A percentile compares a stretch with the other conserved stretches of the same genome.
Evolutionary conservation across 2,797 vertebrate species (phyloP).

Genomic region (Enteromius unitaeniatus): DNA sequence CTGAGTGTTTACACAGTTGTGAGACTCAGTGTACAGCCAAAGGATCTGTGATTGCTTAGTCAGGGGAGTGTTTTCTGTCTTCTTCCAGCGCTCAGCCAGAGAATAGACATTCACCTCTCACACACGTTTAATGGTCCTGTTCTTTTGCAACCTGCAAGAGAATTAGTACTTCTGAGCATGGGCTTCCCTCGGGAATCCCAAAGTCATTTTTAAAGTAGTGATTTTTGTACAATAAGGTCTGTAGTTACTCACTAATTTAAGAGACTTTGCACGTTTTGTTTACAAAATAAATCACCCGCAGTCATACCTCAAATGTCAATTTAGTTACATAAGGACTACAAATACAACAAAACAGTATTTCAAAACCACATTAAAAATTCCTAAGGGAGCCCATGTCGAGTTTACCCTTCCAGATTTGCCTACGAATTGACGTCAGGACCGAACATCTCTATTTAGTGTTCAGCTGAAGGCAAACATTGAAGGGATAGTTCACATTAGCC

Average conservation of each 20-base stretch:
- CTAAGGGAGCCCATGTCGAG: no score
- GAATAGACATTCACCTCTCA: constrained; percentile 9
- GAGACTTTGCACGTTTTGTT: neutral
- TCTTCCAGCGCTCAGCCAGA: neutral
- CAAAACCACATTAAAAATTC: neutral
- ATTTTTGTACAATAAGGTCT: neutral
- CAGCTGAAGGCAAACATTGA: neutral
- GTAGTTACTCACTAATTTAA: neutral
- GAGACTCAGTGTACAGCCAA: constrained; percentile 28
- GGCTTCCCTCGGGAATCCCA: neutral
- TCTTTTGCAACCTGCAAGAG: neutral
- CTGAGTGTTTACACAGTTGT: constrained; percentile 7
- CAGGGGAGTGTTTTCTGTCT: constrained; percentile 3
- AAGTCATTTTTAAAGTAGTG: neutral
- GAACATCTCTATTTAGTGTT: constrained; percentile 15
- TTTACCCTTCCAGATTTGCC: neutral
- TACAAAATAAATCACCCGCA: neutral
- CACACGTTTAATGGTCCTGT: neutral
- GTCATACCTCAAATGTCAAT: neutral
- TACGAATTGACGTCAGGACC: neutral
- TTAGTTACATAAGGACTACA: neutral
- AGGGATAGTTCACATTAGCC: neutral
- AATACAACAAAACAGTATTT: neutral
- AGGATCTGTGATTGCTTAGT: constrained; percentile 10
- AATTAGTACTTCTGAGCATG: neutral